Percentiles rank a stretch among this genome's conserved stretches.
These are phyloP conservation scores for Strix uralensis DNA, from an alignment of 2,113 vertebrate genomes.

Conservation along the genomic window DNA sequence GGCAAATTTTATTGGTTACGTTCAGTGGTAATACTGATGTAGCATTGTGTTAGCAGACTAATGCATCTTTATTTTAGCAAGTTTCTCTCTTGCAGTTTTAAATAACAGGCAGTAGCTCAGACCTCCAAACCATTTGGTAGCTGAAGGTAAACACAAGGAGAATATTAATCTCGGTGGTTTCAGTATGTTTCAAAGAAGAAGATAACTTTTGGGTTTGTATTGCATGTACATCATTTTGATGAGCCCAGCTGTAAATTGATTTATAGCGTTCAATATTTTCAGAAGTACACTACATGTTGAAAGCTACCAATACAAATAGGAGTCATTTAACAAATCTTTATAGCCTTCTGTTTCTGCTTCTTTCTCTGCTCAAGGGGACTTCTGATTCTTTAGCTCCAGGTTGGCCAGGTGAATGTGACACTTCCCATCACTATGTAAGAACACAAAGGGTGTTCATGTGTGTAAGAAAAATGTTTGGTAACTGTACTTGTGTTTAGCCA, in stretches of 20 bases:
- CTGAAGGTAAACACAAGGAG: background rate
- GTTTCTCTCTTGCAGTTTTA: background rate
- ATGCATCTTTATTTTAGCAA: background rate
- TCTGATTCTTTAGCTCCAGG: background rate
- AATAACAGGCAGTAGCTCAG: background rate
- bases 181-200: background rate
- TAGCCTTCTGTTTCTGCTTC: background rate
- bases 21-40: background rate
- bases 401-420: background rate
- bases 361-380: background rate
- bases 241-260: background rate
- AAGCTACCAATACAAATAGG: background rate
- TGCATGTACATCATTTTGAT: background rate
- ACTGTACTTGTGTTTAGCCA: background rate
- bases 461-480: background rate
- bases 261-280: background rate
- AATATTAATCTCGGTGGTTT: background rate
- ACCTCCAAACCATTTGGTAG: background rate
- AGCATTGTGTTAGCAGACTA: background rate
- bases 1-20: background rate
- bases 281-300: background rate
- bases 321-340: background rate
- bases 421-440: background rate
- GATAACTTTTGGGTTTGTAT: background rate
- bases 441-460: fast-evolving